phyloP scores from a whole-genome alignment of 2,888 invertebrate species.

The Caprella mutica region DNA sequence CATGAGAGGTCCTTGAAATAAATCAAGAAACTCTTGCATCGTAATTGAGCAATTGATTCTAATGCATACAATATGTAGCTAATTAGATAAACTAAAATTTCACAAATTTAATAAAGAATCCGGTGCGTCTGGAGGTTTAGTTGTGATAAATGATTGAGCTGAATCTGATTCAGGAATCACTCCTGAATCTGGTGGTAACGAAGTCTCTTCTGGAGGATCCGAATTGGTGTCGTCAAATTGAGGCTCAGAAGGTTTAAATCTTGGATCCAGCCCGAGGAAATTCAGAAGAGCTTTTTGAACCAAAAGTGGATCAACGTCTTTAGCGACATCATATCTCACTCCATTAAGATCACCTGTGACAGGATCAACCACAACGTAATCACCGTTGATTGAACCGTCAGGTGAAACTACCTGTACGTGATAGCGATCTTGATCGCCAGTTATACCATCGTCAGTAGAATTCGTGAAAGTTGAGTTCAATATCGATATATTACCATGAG shows the following conservation, averaged over 20 bases:
- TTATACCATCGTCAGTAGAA: not conserved
- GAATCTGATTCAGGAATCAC: too few relatives aligned
- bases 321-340: slow-evolving; percentile 9
- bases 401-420: slow-evolving; percentile 12
- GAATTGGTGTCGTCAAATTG: too few relatives aligned
- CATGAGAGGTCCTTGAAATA: too few relatives aligned
- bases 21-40: too few relatives aligned
- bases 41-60: too few relatives aligned
- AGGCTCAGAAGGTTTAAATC: too few relatives aligned
- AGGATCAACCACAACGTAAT: slow-evolving; percentile 13
- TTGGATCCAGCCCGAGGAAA: slow-evolving; percentile 9
- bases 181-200: not conserved
- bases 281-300: slow-evolving; percentile 8
- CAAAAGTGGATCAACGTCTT: slow-evolving; percentile 6
- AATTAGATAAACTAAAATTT: too few relatives aligned
- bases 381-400: slow-evolving; percentile 13
- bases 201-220: not conserved
- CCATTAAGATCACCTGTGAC: slow-evolving; percentile 10
- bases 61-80: too few relatives aligned
- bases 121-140: too few relatives aligned
- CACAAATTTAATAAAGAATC: too few relatives aligned
- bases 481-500: not conserved
- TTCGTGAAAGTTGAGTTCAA: not conserved
- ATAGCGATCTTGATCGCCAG: slow-evolving; percentile 4
- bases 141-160: too few relatives aligned